Evolutionary conservation across 1,140 invertebrate species (phyloP).

Genomic region (Holotrichia oblita): DNA sequence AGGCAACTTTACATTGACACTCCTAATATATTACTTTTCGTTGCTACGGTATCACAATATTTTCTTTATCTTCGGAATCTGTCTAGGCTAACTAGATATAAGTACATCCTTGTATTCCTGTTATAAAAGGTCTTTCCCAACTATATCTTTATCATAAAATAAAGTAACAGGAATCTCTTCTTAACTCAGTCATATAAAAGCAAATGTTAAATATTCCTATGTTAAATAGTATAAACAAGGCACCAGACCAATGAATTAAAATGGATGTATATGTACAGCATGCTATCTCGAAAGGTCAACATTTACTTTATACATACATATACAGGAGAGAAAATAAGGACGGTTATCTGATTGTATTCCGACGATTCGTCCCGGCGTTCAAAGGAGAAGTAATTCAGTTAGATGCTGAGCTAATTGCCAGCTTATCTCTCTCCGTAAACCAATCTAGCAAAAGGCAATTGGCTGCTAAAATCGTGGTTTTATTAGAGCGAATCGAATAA

Average conservation of each 20-base stretch:
- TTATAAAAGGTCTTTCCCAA: no score
- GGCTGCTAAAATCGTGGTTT: conserved; percentile 34
- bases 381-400: conserved; percentile 36
- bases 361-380: not conserved
- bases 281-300: conserved; percentile 25
- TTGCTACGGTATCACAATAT: no score
- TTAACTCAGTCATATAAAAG: not conserved
- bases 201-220: not conserved
- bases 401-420: conserved; percentile 32
- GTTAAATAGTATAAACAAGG: not conserved
- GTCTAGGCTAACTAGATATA: no score
- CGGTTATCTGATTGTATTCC: conserved; percentile 29
- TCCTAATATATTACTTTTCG: no score
- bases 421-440: conserved; percentile 29
- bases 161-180: no score
- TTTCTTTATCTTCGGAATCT: no score
- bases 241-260: conserved; percentile 11
- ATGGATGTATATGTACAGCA: not conserved
- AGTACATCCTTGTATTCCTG: no score
- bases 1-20: no score
- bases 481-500: conserved; percentile 23
- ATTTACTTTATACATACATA: conserved; percentile 15
- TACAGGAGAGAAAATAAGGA: not conserved
- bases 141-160: no score
- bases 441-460: conserved; percentile 28